Conservation (phyloP, 1,140 invertebrate genomes). For the Aphelenchoides avenae region DNA sequence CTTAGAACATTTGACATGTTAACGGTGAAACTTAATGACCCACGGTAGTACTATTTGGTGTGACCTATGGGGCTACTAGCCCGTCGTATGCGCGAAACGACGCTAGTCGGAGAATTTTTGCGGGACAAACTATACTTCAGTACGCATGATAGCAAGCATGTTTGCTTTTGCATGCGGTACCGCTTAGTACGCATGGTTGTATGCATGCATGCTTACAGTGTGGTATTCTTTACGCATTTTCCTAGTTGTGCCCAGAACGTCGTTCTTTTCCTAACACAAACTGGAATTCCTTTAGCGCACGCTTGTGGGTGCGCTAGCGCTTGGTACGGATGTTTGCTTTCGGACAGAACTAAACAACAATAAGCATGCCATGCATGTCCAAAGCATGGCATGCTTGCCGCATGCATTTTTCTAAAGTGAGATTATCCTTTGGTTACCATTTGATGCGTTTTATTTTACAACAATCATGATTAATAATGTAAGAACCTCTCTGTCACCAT, state of each 20-base stretch:
- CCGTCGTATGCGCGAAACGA: too few relatives aligned
- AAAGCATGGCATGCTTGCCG: background rate
- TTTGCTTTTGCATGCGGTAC: too few relatives aligned
- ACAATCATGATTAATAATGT: background rate
- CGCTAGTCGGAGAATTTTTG: background rate
- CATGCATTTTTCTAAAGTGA: slow-evolving; percentile 4
- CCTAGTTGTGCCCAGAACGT: too few relatives aligned
- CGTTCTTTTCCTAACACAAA: too few relatives aligned
- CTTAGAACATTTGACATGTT: slow-evolving; percentile 1
- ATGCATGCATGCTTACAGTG: too few relatives aligned
- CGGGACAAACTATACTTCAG: background rate
- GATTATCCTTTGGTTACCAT: background rate
- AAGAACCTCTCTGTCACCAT: background rate
- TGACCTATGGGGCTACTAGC: background rate
- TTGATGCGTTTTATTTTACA: slow-evolving; percentile 1
- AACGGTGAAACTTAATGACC: slow-evolving; percentile 1
- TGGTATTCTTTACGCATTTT: too few relatives aligned
- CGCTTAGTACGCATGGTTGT: too few relatives aligned
- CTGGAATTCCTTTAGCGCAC: too few relatives aligned
- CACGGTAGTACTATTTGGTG: background rate
- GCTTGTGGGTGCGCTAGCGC: too few relatives aligned
- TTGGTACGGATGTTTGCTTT: too few relatives aligned
- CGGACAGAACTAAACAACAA: too few relatives aligned
- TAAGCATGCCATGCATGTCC: background rate
- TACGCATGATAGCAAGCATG: background rate